A percentile compares a stretch with the other conserved stretches of the same genome.
These are phyloP conservation scores for Phoxinus phoxinus DNA, from an alignment of 2,113 vertebrate genomes.

Conservation along the genomic window DNA sequence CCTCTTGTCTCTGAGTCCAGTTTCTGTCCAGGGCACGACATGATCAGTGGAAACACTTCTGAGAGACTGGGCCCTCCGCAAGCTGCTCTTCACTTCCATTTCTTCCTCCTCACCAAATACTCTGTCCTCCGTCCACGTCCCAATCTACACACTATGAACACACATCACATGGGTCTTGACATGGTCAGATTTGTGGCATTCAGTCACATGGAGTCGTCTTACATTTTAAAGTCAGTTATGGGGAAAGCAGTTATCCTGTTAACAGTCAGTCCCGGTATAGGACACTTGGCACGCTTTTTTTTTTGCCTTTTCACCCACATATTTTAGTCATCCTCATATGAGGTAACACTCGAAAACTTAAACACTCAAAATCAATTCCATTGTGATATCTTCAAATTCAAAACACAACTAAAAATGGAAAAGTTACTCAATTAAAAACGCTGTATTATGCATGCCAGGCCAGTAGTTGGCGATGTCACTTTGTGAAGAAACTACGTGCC, in stretches of 20 bases:
- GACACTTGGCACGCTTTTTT: too few relatives aligned
- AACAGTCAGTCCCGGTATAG: too few relatives aligned
- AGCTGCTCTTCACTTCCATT: conserved; percentile 73
- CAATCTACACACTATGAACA: conserved; percentile 27
- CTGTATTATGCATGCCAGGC: too few relatives aligned
- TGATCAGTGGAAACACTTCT: conserved; percentile 52
- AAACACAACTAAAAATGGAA: too few relatives aligned
- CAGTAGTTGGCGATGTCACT: too few relatives aligned
- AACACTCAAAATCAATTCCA: too few relatives aligned
- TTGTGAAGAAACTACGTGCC: too few relatives aligned
- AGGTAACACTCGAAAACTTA: too few relatives aligned
- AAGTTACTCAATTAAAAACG: too few relatives aligned
- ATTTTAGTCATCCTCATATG: too few relatives aligned
- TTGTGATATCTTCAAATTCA: too few relatives aligned
- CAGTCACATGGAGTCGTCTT: conserved; percentile 17
- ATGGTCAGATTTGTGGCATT: conserved; percentile 20
- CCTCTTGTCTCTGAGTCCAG: conserved; percentile 60
- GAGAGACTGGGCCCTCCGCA: conserved; percentile 72
- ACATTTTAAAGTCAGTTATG: neutral
- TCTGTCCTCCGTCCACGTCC: neutral
- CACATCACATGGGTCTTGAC: neutral
- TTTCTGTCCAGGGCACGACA: conserved; percentile 57
- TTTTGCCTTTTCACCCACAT: too few relatives aligned
- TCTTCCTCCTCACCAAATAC: neutral
- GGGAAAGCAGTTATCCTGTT: neutral